phyloP scores from a whole-genome alignment of 2,797 vertebrate species.

The Coreius guichenoti region DNA sequence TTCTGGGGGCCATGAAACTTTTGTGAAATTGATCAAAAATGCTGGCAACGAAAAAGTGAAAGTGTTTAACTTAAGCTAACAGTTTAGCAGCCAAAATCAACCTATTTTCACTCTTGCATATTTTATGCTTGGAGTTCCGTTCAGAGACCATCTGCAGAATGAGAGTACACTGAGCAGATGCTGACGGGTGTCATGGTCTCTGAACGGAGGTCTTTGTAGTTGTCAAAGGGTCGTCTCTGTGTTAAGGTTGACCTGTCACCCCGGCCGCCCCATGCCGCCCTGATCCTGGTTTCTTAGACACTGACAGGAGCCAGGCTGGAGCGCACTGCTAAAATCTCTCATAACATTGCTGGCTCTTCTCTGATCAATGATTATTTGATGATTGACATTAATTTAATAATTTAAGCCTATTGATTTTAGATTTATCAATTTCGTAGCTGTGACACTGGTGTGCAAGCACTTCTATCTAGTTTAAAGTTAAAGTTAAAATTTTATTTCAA shows the following conservation, averaged over 20 bases:
- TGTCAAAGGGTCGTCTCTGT: constrained; percentile 1
- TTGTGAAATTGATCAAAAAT: too few species aligned
- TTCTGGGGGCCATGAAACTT: too few species aligned
- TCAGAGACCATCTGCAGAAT: constrained; percentile 21
- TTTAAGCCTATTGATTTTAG: neutral
- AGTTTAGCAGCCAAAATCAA: constrained; percentile 24
- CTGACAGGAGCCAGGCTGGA: constrained; percentile 7
- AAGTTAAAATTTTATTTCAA: neutral
- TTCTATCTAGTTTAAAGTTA: neutral
- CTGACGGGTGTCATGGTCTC: constrained; percentile 6
- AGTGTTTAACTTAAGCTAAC: neutral
- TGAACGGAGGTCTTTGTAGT: constrained; percentile 13
- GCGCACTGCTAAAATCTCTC: neutral
- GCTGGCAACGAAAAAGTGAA: neutral
- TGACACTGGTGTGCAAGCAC: neutral
- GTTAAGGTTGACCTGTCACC: constrained; percentile 40
- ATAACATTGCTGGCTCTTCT: neutral
- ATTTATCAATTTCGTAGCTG: neutral
- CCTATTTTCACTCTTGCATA: constrained; percentile 9
- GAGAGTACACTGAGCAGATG: constrained; percentile 35
- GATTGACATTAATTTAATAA: neutral
- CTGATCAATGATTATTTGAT: neutral
- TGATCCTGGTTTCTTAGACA: constrained; percentile 9
- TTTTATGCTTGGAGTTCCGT: neutral
- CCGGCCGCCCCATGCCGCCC: neutral